These are phyloP conservation scores for Nomada flava DNA, from an alignment of 2,888 invertebrate genomes.

Conservation along the genomic window DNA sequence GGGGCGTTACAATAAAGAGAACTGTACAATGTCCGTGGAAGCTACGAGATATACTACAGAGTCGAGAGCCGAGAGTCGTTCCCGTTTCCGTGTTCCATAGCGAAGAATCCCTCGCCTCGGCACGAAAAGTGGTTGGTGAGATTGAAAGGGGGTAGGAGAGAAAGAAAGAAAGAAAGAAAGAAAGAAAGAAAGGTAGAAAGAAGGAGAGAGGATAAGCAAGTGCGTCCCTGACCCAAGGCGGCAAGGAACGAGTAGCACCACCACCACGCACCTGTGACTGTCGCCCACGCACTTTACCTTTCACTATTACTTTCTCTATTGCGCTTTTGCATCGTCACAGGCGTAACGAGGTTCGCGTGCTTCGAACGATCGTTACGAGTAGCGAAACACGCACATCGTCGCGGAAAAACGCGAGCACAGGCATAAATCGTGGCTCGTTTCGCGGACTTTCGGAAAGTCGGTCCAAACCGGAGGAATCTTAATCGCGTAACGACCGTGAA, in stretches of 20 bases:
- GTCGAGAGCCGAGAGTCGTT: no score
- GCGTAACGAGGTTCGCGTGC: constrained; percentile 39
- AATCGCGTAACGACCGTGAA: constrained; percentile 13
- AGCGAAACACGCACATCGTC: constrained; percentile 15
- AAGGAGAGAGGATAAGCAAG: background rate
- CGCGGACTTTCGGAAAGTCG: constrained; percentile 1
- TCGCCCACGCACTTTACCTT: constrained; percentile 78
- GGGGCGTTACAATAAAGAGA: no score
- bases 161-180: background rate
- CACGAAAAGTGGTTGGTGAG: background rate
- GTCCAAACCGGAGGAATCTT: constrained; percentile 23
- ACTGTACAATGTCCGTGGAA: no score
- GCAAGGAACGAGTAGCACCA: constrained; percentile 23
- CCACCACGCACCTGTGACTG: constrained; percentile 75
- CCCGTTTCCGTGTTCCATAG: no score
- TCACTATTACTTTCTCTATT: constrained; percentile 78
- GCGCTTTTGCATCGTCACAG: constrained; percentile 67
- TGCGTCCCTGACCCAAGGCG: constrained; percentile 29
- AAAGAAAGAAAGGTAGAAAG: background rate
- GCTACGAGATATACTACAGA: no score
- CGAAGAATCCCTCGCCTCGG: background rate
- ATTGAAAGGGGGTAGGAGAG: background rate
- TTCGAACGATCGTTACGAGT: constrained; percentile 26
- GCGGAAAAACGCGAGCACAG: constrained; percentile 22
- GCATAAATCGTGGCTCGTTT: background rate